Evolutionary conservation across 2,888 invertebrate species (phyloP).

Genomic region (Meteorus colon): DNA sequence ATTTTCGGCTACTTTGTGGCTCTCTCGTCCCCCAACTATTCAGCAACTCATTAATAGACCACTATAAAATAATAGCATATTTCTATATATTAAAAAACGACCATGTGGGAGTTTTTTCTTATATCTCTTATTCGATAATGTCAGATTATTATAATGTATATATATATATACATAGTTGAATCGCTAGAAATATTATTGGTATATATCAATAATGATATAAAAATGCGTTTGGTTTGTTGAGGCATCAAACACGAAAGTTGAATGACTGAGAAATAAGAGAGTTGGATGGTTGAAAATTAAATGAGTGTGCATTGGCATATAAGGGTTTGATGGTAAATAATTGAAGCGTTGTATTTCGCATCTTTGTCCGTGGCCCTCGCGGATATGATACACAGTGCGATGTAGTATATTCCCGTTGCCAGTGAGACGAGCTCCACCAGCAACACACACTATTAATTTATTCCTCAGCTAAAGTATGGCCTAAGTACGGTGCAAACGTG

Average conservation of each 20-base stretch:
- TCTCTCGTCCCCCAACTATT: slow-evolving; percentile 46
- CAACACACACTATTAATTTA: slow-evolving; percentile 69
- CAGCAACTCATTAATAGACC: slow-evolving; percentile 59
- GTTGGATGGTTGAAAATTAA: slow-evolving; percentile 30
- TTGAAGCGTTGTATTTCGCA: slow-evolving; percentile 39
- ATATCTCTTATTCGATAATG: slow-evolving; percentile 9
- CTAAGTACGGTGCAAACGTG: slow-evolving; percentile 70
- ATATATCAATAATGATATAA: neutral
- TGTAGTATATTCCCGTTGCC: slow-evolving; percentile 30
- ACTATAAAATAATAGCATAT: slow-evolving; percentile 45
- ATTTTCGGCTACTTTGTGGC: slow-evolving; percentile 63
- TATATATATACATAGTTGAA: neutral
- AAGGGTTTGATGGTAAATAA: slow-evolving; percentile 38
- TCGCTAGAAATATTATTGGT: neutral
- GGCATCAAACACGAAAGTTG: neutral
- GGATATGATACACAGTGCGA: slow-evolving; percentile 40
- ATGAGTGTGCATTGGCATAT: slow-evolving; percentile 31
- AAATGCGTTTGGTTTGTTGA: neutral
- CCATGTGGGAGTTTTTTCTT: neutral
- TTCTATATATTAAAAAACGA: slow-evolving; percentile 2
- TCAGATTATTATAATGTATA: neutral
- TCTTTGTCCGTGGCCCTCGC: slow-evolving; percentile 32
- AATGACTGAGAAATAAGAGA: slow-evolving; percentile 18
- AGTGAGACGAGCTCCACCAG: slow-evolving; percentile 47
- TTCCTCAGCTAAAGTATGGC: slow-evolving; percentile 64